These are phyloP conservation scores for Gavia stellata DNA, from an alignment of 2,113 vertebrate species.

Conservation along the genomic window DNA sequence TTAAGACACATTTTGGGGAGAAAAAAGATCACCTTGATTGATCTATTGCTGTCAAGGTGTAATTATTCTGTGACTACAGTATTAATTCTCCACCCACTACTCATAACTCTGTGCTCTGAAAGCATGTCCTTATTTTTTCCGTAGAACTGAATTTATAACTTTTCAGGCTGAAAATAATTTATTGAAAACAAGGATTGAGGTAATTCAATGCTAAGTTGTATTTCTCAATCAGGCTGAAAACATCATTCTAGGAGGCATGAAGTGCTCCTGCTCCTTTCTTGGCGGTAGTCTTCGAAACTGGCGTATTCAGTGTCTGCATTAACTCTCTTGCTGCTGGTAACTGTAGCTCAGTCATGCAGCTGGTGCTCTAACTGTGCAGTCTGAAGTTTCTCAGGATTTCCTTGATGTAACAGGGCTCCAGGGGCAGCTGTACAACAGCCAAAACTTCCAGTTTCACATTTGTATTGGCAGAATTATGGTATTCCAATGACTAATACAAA, in stretches of 20 bases:
- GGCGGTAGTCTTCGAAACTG: background rate
- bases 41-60: background rate
- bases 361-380: background rate
- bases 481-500: background rate
- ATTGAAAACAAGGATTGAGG: background rate
- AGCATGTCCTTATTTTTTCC: background rate
- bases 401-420: background rate
- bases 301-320: background rate
- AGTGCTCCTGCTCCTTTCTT: background rate
- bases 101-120: background rate
- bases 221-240: background rate
- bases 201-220: background rate
- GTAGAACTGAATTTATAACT: background rate
- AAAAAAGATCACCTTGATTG: background rate
- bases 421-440: background rate
- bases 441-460: background rate
- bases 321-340: background rate
- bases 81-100: background rate
- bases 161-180: background rate
- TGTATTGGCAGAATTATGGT: background rate
- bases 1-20: background rate
- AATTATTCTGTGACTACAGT: background rate
- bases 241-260: background rate
- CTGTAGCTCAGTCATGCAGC: background rate
- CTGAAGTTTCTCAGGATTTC: background rate